Percentiles rank a stretch among this genome's conserved stretches.
These are phyloP conservation scores for Cololabis saira DNA, from an alignment of 2,113 vertebrate species.

Conservation along the genomic window DNA sequence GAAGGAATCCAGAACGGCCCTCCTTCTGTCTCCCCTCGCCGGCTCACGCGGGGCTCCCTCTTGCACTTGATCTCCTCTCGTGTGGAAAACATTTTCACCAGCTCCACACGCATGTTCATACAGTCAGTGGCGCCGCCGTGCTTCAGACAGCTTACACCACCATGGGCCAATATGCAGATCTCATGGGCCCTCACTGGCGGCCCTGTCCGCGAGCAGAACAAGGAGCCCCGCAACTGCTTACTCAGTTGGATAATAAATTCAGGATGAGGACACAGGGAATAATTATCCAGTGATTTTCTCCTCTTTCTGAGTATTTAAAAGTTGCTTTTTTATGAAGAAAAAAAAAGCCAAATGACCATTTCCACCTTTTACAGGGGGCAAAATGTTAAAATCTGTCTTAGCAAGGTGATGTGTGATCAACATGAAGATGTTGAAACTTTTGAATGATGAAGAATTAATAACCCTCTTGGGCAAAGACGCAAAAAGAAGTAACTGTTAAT, in stretches of 20 bases:
- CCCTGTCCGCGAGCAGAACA: slow-evolving; percentile 51
- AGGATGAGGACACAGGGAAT: slow-evolving; percentile 52
- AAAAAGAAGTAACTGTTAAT: slow-evolving; percentile 39
- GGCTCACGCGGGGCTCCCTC: slow-evolving; percentile 64
- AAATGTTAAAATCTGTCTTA: neutral
- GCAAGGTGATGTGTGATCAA: neutral
- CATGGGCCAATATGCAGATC: slow-evolving; percentile 79
- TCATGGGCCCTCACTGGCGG: slow-evolving; percentile 50
- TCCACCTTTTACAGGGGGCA: neutral
- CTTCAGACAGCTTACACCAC: slow-evolving; percentile 61
- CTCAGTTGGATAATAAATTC: slow-evolving; percentile 64
- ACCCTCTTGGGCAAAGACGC: slow-evolving; percentile 42
- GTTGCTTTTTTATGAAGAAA: slow-evolving; percentile 7
- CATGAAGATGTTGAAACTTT: neutral
- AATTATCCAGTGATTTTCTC: slow-evolving; percentile 53
- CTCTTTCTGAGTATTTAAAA: slow-evolving; percentile 19
- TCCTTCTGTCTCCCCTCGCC: slow-evolving; percentile 80
- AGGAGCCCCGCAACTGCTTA: slow-evolving; percentile 60
- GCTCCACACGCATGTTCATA: slow-evolving; percentile 74
- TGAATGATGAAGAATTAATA: slow-evolving; percentile 28
- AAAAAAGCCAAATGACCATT: neutral
- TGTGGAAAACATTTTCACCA: slow-evolving; percentile 79
- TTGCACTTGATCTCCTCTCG: slow-evolving; percentile 73
- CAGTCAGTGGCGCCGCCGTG: slow-evolving; percentile 56
- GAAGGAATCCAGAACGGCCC: slow-evolving; percentile 84